Percentiles rank a stretch among this genome's conserved stretches.
Evolutionary conservation across 2,797 vertebrate genomes (phyloP).

Genomic region (Acanthiza pusilla): DNA sequence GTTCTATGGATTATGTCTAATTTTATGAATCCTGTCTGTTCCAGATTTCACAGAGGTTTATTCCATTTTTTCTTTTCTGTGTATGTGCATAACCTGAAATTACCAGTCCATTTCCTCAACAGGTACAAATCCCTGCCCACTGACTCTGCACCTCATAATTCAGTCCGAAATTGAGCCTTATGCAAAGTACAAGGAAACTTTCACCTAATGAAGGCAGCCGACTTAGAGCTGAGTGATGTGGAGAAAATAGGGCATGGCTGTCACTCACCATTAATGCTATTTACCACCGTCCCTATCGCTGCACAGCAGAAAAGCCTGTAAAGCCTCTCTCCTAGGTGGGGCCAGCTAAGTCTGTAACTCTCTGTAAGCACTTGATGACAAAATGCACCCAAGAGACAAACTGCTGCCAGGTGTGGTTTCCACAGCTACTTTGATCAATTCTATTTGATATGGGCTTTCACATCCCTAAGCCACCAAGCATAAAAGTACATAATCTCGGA

Average conservation of each 20-base stretch:
- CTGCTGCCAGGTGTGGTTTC: neutral
- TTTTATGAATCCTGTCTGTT: neutral
- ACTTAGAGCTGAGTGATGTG: neutral
- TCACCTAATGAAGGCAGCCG: neutral
- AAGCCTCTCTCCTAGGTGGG: neutral
- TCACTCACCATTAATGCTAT: conserved; percentile 42
- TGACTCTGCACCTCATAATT: neutral
- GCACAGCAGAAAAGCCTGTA: neutral
- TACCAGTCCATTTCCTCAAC: neutral
- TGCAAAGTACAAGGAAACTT: neutral
- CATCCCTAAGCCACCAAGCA: neutral
- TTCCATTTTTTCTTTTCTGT: neutral
- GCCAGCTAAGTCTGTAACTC: neutral
- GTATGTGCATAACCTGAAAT: neutral
- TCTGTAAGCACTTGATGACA: neutral
- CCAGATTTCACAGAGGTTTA: neutral
- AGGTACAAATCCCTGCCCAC: neutral
- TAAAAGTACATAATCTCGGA: neutral
- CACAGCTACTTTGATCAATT: neutral
- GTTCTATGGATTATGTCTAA: neutral
- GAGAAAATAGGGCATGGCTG: conserved; percentile 20
- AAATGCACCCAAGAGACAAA: neutral
- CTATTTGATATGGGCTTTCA: conserved; percentile 4
- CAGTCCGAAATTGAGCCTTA: neutral
- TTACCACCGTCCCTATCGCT: neutral